Percentiles rank a stretch among this genome's conserved stretches.
phyloP scores from a whole-genome alignment of 2,113 vertebrate genomes.

The Daboia siamensis region DNA sequence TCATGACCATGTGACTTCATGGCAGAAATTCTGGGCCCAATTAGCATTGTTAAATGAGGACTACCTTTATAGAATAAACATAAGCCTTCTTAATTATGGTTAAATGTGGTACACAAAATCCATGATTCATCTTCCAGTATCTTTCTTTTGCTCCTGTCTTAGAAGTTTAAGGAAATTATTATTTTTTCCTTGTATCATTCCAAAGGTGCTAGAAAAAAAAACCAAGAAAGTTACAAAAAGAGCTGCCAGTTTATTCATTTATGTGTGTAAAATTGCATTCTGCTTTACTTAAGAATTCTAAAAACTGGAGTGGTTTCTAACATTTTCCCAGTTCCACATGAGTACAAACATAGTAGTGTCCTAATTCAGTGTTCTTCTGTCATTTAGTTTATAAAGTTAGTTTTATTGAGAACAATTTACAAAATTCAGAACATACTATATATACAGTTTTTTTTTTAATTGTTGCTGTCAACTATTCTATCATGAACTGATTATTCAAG shows the following conservation, averaged over 20 bases:
- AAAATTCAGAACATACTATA: not conserved
- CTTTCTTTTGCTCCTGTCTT: not conserved
- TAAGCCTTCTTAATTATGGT: not conserved
- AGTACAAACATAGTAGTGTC: too few species aligned
- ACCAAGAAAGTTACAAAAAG: not conserved
- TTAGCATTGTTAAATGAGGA: not conserved
- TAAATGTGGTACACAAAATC: not conserved
- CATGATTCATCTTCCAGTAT: too few species aligned
- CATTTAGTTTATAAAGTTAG: not conserved
- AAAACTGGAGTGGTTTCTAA: not conserved
- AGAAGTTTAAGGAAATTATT: not conserved
- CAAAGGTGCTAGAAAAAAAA: not conserved
- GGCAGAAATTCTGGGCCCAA: not conserved
- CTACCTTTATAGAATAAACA: not conserved
- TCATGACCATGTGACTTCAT: not conserved
- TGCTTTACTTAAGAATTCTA: not conserved
- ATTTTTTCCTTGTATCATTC: not conserved
- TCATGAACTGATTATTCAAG: not conserved
- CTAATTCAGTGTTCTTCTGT: not conserved
- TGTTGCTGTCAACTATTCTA: not conserved
- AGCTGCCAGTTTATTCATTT: not conserved
- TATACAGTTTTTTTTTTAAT: not conserved
- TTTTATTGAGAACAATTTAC: not conserved
- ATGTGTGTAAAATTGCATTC: not conserved
- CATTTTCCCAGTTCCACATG: not conserved